These are phyloP conservation scores for Fulica atra DNA, from an alignment of 2,113 vertebrate genomes.

Conservation along the genomic window DNA sequence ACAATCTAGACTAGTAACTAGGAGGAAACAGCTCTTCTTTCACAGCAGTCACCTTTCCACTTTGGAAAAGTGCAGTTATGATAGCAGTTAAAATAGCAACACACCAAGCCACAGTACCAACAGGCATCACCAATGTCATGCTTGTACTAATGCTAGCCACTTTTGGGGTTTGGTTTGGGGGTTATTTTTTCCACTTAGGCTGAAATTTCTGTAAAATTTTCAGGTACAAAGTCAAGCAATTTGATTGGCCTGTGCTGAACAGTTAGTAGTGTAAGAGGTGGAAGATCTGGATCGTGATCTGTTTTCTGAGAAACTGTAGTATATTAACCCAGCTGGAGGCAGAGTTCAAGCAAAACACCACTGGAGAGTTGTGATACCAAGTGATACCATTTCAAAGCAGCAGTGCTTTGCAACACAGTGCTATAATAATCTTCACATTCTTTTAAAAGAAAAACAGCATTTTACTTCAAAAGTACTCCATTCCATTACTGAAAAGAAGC, in stretches of 20 bases:
- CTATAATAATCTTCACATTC: not conserved
- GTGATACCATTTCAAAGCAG: not conserved
- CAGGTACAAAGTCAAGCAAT: not conserved
- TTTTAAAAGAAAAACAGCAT: not conserved
- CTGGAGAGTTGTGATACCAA: not conserved
- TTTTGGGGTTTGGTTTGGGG: too few relatives aligned
- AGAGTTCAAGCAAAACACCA: not conserved
- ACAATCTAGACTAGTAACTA: not conserved
- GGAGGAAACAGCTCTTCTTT: not conserved
- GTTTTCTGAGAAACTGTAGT: not conserved
- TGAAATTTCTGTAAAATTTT: not conserved
- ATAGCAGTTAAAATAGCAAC: not conserved
- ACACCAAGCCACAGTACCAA: not conserved
- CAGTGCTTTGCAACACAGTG: not conserved
- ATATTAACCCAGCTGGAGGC: not conserved
- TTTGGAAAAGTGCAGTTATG: not conserved
- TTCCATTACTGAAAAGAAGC: not conserved
- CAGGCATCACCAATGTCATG: not conserved
- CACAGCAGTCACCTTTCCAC: not conserved
- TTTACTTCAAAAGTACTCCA: not conserved
- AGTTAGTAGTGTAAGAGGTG: not conserved
- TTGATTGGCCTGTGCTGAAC: not conserved
- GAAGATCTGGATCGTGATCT: not conserved
- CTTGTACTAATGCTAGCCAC: not conserved
- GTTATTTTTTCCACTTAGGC: not conserved